Base-by-base conservation (phyloP, 2,797 vertebrate genomes). In the Arvicola amphibius region DNA sequence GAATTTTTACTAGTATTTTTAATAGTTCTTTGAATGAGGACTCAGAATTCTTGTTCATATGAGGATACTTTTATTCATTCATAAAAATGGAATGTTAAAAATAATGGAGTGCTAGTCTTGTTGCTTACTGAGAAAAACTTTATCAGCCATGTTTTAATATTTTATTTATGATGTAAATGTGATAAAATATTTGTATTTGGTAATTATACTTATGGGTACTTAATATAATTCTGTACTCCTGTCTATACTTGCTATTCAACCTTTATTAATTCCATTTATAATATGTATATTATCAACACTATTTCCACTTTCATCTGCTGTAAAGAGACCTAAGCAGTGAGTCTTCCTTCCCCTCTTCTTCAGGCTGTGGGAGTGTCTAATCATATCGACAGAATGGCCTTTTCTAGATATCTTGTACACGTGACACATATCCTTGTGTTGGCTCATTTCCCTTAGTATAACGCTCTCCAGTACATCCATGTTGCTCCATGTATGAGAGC, bases 171-270 rank as follows among this genome's bases (percentile, higher is more conserved):
- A 87, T 77, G 17, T 43, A 92, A 63, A 81, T 48, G 32, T 25
- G 32, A 71, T 77, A 53, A 92, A 88, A 59, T 65, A 14, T 92
- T 79, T 71, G 37, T 53, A 85, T 91, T 90, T 80, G 6, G 89
- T 84, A 19, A 90, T 96, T 88, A 77, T 90, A 61, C 8, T 43
- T 34, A 34, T 37, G 29, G 17, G 53, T 46, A 8, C 25, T 43
- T 84, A 32, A 32, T 16, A 61, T 59, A 74, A 71, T 80, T 43
- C 19, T 81, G 9, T 51, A 2, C 37, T 74, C 29, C 8, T 94
- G 8, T 91, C 43, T 92, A 8, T 34, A 65, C 48, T 69, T 91
- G 86, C 88, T 91, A 59, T 69, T 79, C 83, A 79, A 69, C 14
- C 53, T 74, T 63, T 61, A 69, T 67, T 48, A 73, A 74, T 69